Evolutionary conservation across 2,888 invertebrate genomes (phyloP), one percentile per base, ranked within the genome.

Genomic region (Blastobasis adustella): DNA sequence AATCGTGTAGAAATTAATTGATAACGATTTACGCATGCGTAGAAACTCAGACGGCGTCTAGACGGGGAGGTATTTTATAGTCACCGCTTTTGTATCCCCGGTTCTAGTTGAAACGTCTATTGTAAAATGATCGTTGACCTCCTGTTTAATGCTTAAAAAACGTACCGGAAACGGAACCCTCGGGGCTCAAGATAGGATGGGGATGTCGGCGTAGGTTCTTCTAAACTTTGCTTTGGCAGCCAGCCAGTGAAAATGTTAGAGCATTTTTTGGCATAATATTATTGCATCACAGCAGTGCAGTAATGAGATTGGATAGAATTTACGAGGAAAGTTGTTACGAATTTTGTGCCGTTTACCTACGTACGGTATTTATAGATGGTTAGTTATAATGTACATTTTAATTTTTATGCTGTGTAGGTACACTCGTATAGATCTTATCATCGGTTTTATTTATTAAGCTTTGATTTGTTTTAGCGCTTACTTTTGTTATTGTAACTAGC

Each of bases 181-280:
- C 45, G 23, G 48, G 53, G 73, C 56, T 65, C 73, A 49, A 45
- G 45, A 8, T 59, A 52, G 49, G 56, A 44, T 65, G 60, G 72
- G 23, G 23, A 23, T 23, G 23, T 23, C 66, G 61, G 66, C 65
- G 66, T 69, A 72, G 68, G 71, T 72, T 73, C 69, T 54, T 66
- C 61, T 66, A 61, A 66, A 66, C 63, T 69, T 76, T 76, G 79
- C 23, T 23, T 23, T 23, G 23, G 23, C 76, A 46, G 45, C 49
- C 56, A 56, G 72, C 76, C 75, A 23, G 23, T 23, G 23, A 76
- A 62, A 53, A 58, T 58, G 53, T 58, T 61, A 43, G 38, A 39
- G 43, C 47, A 47, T 49, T 41, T 46, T 50, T 54, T 54, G 44
- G 47, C 46, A 40, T 50, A 53, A 51, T 49, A 42, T 51, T 23